Conservation (phyloP, 37 sponge, comb jelly and placozoan species). For the Spongilla lacustris region DNA sequence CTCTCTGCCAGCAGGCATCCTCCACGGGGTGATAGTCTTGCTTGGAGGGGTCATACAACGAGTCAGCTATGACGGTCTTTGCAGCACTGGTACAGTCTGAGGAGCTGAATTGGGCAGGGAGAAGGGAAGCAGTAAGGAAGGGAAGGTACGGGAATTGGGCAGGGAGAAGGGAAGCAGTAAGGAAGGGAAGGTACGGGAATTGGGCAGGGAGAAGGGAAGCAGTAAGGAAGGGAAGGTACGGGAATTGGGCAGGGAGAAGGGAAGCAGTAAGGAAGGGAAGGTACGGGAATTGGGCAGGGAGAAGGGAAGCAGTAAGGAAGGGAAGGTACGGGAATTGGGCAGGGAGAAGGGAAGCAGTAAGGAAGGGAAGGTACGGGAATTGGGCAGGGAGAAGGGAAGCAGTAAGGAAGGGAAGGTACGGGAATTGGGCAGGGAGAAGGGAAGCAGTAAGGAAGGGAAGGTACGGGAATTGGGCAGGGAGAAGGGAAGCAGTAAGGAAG, state of each 20-base stretch:
- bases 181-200: too few species aligned
- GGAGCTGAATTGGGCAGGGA: conserved; percentile 12
- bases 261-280: background rate
- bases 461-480: conserved; percentile 6
- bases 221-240: too few species aligned
- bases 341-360: conserved; percentile 22
- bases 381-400: conserved; percentile 9
- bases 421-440: background rate
- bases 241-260: too few species aligned
- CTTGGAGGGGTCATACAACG: conserved; percentile 53
- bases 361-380: background rate
- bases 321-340: too few species aligned
- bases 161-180: background rate
- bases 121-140: background rate
- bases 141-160: background rate
- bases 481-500: background rate
- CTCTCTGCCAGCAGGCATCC: conserved; percentile 74
- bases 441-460: background rate
- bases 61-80: background rate
- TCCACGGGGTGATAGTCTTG: conserved; percentile 62
- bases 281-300: too few species aligned
- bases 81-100: background rate
- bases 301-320: too few species aligned
- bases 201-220: background rate
- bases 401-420: background rate